Evolutionary conservation across 2,888 invertebrate genomes (phyloP), one percentile per base, ranked within the genome.

Genomic region (Saturnia pavonia): DNA sequence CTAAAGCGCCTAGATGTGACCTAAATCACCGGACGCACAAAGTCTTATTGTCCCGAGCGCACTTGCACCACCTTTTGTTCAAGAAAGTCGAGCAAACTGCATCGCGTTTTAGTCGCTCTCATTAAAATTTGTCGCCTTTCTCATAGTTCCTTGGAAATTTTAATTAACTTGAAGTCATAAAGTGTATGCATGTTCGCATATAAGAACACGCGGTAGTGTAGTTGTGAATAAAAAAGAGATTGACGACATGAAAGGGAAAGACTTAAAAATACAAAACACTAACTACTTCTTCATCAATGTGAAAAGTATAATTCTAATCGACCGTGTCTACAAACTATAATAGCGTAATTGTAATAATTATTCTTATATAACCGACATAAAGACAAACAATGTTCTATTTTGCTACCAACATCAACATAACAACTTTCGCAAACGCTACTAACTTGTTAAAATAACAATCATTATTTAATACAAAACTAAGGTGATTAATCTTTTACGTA

Each of bases 401-500:
- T 27, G 12, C 4, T 57, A 57, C 57, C 25, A 57, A 57, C 54
- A 22, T 22, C n/a, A 54, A 43, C 43, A 67, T 45, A 67, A 67
- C 68, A 45, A 69, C 72, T 51, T 67, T 51, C 65, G 9, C 57
- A 57, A 25, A 27, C 14, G 57, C 2, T 57, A 57, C 25, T 25
- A 25, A 57, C 57, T 80, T 76, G 78, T 79, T 79, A 76, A 78
- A 80, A 76, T 72, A 78, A 81, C 75, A 76, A 65, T 77, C 71
- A 78, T 81, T 79, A 75, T 72, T 73, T 75, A 76, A 77, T 76
- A 78, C 73, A 76, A 80, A 78, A 77, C 78, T 76, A 75, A 78
- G 75, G 74, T 79, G 77, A 81, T 81, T 81, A 81, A 81, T 81
- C 81, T 78, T 78, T 78, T 80, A 81, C 75, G 75, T 75, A 74